Evolutionary conservation across 2,888 invertebrate species (phyloP).

Genomic region (Drosophila infuscata): DNA sequence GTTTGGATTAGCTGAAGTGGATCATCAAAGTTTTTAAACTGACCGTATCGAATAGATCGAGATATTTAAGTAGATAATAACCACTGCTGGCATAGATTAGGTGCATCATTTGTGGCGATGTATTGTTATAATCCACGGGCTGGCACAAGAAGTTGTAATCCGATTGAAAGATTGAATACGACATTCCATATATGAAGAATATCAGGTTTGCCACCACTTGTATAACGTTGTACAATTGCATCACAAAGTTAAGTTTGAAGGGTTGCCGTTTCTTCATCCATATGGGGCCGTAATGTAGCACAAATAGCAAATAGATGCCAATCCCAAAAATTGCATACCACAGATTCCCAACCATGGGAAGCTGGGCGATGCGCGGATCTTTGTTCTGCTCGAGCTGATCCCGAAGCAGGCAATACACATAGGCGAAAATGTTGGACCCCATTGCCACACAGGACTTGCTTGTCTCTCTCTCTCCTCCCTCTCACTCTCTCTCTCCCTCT

Average conservation of each 20-base stretch:
- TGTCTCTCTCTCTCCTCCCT: not conserved
- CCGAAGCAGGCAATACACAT: conserved; percentile 61
- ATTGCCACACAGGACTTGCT: conserved; percentile 39
- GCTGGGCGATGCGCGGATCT: conserved; percentile 86
- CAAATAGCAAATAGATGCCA: conserved; percentile 89
- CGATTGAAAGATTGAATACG: conserved; percentile 68
- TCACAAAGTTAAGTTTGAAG: conserved; percentile 87
- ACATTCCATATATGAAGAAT: conserved; percentile 64
- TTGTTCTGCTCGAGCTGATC: conserved; percentile 59
- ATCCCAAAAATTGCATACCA: conserved; percentile 86
- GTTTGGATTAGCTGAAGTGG: not conserved
- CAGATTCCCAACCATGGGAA: conserved; percentile 89
- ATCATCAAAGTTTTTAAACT: conserved; percentile 28
- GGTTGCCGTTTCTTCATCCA: conserved; percentile 89
- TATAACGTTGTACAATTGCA: conserved; percentile 89
- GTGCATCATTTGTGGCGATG: conserved; percentile 83
- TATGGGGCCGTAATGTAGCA: conserved; percentile 89
- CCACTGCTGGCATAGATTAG: conserved; percentile 86
- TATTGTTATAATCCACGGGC: conserved; percentile 70
- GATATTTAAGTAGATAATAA: conserved; percentile 89
- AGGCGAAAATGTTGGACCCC: conserved; percentile 68
- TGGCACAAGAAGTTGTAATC: conserved; percentile 81
- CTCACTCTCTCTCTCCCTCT: too few relatives aligned
- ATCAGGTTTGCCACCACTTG: conserved; percentile 85
- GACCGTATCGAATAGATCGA: conserved; percentile 90